These are phyloP conservation scores for Microtus oregoni DNA, from an alignment of 2,113 vertebrate species.

Conservation along the genomic window DNA sequence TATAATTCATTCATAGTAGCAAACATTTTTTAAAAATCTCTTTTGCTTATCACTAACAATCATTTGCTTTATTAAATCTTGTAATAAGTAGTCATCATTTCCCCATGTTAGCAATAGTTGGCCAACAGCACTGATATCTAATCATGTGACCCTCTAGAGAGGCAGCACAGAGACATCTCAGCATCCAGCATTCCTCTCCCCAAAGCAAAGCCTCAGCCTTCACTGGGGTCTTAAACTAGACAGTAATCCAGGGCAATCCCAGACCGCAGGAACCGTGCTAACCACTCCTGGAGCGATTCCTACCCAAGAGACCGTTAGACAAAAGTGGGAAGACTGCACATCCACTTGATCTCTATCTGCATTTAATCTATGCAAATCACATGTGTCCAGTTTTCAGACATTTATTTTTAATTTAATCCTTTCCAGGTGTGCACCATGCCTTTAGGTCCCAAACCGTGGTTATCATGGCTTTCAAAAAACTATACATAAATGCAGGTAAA, in stretches of 20 bases:
- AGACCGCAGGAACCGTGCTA: background rate
- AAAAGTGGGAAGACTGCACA: background rate
- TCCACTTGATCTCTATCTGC: background rate
- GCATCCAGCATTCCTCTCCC: background rate
- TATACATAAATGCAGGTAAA: slow-evolving; percentile 18
- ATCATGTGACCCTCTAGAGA: background rate
- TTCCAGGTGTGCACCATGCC: background rate
- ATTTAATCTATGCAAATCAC: background rate
- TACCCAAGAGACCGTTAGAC: background rate
- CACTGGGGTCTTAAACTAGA: background rate
- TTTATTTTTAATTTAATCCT: background rate
- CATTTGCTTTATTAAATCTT: slow-evolving; percentile 4
- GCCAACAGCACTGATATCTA: background rate
- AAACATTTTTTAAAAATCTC: background rate
- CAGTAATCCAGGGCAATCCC: background rate
- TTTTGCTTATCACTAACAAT: background rate
- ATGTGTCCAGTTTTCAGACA: background rate
- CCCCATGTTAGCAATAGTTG: background rate
- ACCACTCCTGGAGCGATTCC: background rate
- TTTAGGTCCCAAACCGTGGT: background rate
- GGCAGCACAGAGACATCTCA: background rate
- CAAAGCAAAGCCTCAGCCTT: background rate
- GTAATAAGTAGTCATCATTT: background rate
- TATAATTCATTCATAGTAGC: background rate
- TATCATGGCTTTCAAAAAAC: background rate